Percentiles rank a stretch among this genome's conserved stretches.
Conservation (phyloP, 2,888 invertebrate genomes). For the Mycalesis mineus region DNA sequence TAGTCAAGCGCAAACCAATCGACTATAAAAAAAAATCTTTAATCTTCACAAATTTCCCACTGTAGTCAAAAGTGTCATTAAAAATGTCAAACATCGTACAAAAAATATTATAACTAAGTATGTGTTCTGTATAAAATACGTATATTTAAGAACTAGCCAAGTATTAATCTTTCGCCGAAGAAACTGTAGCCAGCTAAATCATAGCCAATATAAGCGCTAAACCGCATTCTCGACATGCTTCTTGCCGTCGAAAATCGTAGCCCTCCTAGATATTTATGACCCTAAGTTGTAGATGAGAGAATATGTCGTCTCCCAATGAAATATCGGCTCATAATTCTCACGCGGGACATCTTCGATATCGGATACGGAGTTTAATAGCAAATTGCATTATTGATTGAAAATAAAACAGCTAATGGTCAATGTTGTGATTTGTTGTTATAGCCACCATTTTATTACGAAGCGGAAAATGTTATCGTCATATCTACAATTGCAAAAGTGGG, state of each 20-base stretch:
- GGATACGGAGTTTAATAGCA: conserved; percentile 25
- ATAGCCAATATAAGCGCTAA: conserved; percentile 4
- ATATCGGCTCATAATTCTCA: conserved; percentile 34
- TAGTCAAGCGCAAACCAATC: no score
- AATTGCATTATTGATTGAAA: conserved; percentile 19
- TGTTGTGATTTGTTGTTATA: conserved; percentile 2
- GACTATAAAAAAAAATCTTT: no score
- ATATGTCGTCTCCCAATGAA: conserved; percentile 29
- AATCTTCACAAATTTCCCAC: no score
- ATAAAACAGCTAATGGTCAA: conserved; percentile 12
- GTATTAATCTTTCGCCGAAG: neutral
- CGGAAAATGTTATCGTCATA: neutral
- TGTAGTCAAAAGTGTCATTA: no score
- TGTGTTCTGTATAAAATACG: no score
- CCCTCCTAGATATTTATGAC: conserved; percentile 27
- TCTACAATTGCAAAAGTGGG: no score
- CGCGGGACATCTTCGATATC: conserved; percentile 28
- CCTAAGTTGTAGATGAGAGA: conserved; percentile 28
- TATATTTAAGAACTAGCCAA: no score
- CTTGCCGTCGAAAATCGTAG: conserved; percentile 18
- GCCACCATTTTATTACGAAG: neutral
- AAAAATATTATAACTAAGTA: no score
- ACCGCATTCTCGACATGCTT: conserved; percentile 19
- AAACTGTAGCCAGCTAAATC: neutral
- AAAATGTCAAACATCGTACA: no score